Evolutionary conservation across 2,797 vertebrate genomes (phyloP).

Genomic region (Eutrigla gurnardus): DNA sequence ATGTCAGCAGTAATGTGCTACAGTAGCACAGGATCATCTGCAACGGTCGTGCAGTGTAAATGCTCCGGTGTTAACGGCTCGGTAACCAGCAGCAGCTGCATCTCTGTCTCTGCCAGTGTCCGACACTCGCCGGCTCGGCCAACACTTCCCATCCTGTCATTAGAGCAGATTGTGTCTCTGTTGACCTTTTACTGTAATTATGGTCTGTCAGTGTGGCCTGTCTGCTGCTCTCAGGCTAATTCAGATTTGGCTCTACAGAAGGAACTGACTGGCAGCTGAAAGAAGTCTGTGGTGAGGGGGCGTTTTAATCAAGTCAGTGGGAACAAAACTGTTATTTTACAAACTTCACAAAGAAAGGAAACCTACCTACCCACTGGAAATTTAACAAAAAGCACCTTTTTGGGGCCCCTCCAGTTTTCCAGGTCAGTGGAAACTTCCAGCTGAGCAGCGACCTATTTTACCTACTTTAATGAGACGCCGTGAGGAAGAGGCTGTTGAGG

Average conservation of each 20-base stretch:
- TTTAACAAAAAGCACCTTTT: not conserved
- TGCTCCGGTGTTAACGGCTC: not conserved
- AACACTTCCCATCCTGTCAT: conserved; percentile 50
- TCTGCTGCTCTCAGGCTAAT: conserved; percentile 46
- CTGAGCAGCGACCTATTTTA: conserved; percentile 47
- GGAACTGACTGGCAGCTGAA: conserved; percentile 3
- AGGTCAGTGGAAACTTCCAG: conserved; percentile 42
- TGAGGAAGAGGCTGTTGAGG: conserved; percentile 22
- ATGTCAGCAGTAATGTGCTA: too few relatives aligned
- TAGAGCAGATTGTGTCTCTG: conserved; percentile 56
- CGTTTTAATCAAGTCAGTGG: conserved; percentile 24
- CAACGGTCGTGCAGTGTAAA: not conserved
- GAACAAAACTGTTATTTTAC: not conserved
- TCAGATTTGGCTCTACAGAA: conserved; percentile 30
- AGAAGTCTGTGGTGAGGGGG: conserved; percentile 11
- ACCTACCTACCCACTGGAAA: not conserved
- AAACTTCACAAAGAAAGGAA: not conserved
- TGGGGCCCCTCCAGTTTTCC: conserved; percentile 26
- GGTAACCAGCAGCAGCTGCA: conserved; percentile 33
- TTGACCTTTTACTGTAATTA: conserved; percentile 74
- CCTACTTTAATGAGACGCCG: conserved; percentile 13
- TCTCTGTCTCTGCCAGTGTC: conserved; percentile 20
- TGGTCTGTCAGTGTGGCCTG: conserved; percentile 49
- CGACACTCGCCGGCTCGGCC: not conserved
- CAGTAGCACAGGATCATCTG: not conserved